Evolutionary conservation across 2,113 vertebrate genomes (phyloP).

Genomic region (Dasyornis broadbenti): DNA sequence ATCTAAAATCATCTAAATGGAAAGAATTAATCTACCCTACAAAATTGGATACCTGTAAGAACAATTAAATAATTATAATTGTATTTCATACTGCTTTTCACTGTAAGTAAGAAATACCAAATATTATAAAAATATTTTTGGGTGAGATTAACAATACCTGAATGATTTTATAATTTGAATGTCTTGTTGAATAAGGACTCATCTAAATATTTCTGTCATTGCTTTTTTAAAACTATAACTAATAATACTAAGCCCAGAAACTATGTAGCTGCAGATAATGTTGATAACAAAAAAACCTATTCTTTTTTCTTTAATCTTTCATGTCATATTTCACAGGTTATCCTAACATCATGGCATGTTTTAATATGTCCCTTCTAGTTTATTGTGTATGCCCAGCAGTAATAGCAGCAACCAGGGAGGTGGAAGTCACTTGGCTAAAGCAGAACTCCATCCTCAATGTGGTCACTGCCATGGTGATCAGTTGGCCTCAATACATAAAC

Average conservation of each 20-base stretch:
- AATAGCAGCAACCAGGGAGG: neutral
- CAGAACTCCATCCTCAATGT: neutral
- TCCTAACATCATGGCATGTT: neutral
- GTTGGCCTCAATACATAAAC: neutral
- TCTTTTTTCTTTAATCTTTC: neutral
- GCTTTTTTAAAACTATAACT: neutral
- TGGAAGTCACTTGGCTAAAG: neutral
- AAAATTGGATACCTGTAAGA: neutral
- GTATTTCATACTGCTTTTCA: neutral
- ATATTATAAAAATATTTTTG: neutral
- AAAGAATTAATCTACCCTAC: neutral
- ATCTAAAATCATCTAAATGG: neutral
- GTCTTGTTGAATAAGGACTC: fast-evolving
- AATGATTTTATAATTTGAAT: neutral
- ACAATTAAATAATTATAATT: neutral
- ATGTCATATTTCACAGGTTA: neutral
- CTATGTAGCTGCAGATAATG: neutral
- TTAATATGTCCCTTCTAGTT: neutral
- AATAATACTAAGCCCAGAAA: neutral
- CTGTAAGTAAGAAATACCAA: neutral
- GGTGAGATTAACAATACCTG: neutral
- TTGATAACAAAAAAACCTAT: neutral
- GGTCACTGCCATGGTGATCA: neutral
- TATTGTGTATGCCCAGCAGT: neutral
- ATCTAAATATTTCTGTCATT: neutral